Conservation (phyloP, 2,113 vertebrate species). For the Cyrtonyx montezumae region DNA sequence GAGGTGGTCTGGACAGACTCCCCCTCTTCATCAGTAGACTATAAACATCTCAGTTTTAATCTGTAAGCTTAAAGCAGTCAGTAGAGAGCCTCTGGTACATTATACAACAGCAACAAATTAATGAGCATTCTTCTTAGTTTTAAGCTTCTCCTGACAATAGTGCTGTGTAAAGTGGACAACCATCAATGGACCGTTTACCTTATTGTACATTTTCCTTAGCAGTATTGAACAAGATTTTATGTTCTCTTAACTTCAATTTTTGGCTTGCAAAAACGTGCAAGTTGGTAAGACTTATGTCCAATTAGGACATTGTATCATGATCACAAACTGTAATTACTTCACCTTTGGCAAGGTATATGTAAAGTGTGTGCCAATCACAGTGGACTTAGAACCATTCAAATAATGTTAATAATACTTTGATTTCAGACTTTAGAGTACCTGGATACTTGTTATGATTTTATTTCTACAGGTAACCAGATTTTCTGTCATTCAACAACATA, state of each 20-base stretch:
- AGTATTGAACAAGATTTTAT: not conserved
- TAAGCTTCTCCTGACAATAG: not conserved
- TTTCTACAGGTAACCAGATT: not conserved
- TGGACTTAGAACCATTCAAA: not conserved
- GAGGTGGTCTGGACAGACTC: not conserved
- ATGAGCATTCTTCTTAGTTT: not conserved
- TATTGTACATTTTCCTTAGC: not conserved
- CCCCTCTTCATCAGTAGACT: not conserved
- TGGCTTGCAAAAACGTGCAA: not conserved
- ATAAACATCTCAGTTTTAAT: not conserved
- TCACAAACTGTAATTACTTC: not conserved
- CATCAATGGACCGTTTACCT: not conserved
- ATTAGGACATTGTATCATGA: not conserved
- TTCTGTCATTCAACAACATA: not conserved
- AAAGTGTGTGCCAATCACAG: accelerated
- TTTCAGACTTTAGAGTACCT: not conserved
- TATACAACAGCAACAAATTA: not conserved
- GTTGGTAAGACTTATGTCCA: not conserved
- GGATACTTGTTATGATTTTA: not conserved
- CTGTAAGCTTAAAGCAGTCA: not conserved
- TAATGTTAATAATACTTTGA: not conserved
- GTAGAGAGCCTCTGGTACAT: no score
- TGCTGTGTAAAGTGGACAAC: not conserved
- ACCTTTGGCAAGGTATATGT: accelerated
- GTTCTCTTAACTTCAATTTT: not conserved